These are phyloP conservation scores for Ophonus ardosiacus DNA, from an alignment of 2,888 invertebrate species.

Conservation along the genomic window DNA sequence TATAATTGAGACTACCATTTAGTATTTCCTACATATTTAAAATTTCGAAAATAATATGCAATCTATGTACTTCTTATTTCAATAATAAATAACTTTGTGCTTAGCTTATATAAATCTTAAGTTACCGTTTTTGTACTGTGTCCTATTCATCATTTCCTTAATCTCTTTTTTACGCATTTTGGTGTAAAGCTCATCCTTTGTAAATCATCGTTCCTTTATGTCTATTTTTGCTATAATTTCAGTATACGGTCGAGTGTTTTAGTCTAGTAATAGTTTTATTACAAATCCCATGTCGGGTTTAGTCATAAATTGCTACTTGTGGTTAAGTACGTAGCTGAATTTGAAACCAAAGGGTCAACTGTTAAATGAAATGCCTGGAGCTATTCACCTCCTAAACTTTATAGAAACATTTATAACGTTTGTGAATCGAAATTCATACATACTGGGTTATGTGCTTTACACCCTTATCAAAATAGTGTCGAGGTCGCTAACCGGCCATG, in stretches of 20 bases:
- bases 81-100: too few relatives aligned
- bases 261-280: conserved; percentile 19
- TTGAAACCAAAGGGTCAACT: conserved; percentile 24
- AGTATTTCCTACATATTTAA: too few relatives aligned
- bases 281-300: not conserved
- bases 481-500: not conserved
- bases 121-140: not conserved
- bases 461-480: conserved; percentile 46
- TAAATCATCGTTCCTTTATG: not conserved
- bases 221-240: not conserved
- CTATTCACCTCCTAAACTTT: conserved; percentile 35
- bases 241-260: not conserved
- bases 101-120: not conserved
- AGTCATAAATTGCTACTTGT: conserved; percentile 11
- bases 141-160: not conserved
- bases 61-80: too few relatives aligned
- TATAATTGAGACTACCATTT: too few relatives aligned
- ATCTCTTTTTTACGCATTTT: not conserved
- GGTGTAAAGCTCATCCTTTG: not conserved
- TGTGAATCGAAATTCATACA: conserved; percentile 3
- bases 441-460: not conserved
- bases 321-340: not conserved
- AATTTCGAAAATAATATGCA: too few relatives aligned
- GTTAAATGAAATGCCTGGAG: conserved; percentile 15
- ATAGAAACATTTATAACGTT: conserved; percentile 10